phyloP scores from a whole-genome alignment of 2,888 invertebrate species.

The Drosophila peninsularis region DNA sequence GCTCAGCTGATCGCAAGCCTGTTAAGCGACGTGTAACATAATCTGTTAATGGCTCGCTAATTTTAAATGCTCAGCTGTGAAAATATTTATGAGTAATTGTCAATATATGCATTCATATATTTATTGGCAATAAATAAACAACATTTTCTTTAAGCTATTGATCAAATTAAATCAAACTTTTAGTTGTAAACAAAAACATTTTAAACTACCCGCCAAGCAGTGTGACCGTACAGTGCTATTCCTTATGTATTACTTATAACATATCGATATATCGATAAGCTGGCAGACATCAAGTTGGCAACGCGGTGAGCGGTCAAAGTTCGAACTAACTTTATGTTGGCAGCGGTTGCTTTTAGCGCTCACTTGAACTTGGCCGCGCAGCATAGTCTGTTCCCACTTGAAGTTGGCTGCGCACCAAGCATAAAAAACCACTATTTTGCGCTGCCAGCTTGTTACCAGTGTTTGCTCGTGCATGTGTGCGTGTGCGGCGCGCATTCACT shows the following conservation, averaged over 20 bases:
- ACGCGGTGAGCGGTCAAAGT: constrained; percentile 24
- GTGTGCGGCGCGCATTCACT: constrained; percentile 17
- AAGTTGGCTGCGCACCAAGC: constrained; percentile 29
- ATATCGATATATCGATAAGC: constrained; percentile 1
- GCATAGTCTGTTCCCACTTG: constrained; percentile 27
- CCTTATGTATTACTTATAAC: neutral
- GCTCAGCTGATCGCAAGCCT: constrained; percentile 3
- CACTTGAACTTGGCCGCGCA: constrained; percentile 25
- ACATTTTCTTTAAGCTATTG: neutral
- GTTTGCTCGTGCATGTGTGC: constrained; percentile 3
- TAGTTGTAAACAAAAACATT: neutral
- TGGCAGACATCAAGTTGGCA: constrained; percentile 30
- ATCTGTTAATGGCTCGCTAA: neutral
- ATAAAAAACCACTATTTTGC: constrained; percentile 34
- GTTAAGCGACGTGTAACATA: neutral
- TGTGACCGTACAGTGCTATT: neutral
- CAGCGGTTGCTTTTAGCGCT: neutral
- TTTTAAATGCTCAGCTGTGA: neutral
- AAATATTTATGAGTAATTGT: neutral
- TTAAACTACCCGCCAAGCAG: neutral
- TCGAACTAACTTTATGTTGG: constrained; percentile 19
- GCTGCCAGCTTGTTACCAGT: constrained; percentile 23
- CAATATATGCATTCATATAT: neutral
- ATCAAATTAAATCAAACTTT: neutral
- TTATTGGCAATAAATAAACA: neutral